phyloP scores from a whole-genome alignment of 2,113 vertebrate genomes.

The Upupa epops region DNA sequence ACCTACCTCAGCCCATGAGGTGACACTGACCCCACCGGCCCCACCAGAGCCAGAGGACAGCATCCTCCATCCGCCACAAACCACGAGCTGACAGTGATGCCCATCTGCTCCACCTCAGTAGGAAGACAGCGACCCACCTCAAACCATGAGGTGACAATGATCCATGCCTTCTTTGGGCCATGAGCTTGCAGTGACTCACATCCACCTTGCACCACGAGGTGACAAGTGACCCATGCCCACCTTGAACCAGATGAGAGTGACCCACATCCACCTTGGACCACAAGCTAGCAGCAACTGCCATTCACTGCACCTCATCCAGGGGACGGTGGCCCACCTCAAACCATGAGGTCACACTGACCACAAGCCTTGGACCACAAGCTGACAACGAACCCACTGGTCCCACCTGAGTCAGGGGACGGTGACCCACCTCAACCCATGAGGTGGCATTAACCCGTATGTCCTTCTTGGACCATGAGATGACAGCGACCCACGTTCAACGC shows the following conservation, averaged over 20 bases:
- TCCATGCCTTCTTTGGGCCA: background rate
- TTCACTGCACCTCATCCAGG: background rate
- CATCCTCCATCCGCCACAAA: background rate
- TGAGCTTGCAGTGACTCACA: background rate
- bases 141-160: background rate
- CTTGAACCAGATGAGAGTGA: no score
- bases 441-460: no score
- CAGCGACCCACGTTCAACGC: background rate
- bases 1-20: background rate
- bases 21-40: background rate
- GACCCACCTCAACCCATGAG: background rate
- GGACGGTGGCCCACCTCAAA: no score
- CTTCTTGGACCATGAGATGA: background rate
- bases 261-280: background rate
- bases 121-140: background rate
- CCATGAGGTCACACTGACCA: background rate
- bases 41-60: background rate
- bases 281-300: background rate
- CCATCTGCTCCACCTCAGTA: background rate
- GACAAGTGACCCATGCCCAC: background rate
- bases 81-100: background rate
- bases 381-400: background rate
- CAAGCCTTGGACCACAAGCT: background rate
- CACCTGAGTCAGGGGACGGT: background rate
- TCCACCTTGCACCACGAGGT: background rate